Evolutionary conservation across 2,113 vertebrate species (phyloP), one percentile per base, ranked within the genome.

Genomic region (Lagopus leucura): DNA sequence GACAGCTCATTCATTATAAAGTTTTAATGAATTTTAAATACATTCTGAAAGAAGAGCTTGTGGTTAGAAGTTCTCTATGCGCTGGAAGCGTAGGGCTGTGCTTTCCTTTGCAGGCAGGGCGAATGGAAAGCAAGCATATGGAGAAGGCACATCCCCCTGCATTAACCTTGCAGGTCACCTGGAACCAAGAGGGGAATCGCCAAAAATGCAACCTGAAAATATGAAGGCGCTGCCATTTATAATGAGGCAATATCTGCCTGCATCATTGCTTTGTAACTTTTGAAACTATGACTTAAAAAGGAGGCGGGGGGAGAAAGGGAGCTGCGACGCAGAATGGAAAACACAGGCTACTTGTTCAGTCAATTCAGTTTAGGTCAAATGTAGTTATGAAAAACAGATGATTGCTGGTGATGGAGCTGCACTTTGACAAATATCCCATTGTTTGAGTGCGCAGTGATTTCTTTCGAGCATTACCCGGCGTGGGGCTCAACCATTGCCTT

Each of bases 371-470:
- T 93, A 90, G 97, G 98, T 97, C 96, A 96, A 79, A 90, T 54
- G 95, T 89, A 95, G 96, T 97, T 94, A 97, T 97, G 97, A 97
- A 95, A 97, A 98, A 96, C 97, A 97, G 98, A 97, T 97, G 97
- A 97, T 97, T 96, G 96, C 96, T 95, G 94, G 93, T 94, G 97
- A 96, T 97, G 38, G 78, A 85, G 95, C 96, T 82, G 96, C 95
- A 94, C 97, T 96, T 96, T 97, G 97, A 97, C 97, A 97, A 97
- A 97, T 97, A 96, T 96, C 93, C 96, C 97, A 95, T 97, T 97
- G 97, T 96, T 97, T 91, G 94, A 96, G 95, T 36, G 50, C 77
- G 63, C 93, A 63, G 96, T 81, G 93, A 92, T 96, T 97, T 96
- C 93, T 96, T 92, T 93, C 69, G 93, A 96, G 95, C 70, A 19